Conservation (phyloP, 1,140 invertebrate species). For the Cherax quadricarinatus region DNA sequence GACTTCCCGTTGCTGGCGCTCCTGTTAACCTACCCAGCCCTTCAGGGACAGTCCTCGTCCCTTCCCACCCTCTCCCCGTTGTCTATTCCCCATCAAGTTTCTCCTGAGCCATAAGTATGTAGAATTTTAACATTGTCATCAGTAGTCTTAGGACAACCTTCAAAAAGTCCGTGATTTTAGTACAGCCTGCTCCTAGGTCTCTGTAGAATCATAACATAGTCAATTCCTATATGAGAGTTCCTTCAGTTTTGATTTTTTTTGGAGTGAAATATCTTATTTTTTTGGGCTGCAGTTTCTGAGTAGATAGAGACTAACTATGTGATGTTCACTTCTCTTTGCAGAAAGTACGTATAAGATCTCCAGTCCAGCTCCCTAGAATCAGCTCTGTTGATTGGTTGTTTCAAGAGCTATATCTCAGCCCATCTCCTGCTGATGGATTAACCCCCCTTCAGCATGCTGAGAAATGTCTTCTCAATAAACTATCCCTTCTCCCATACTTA, state of each 20-base stretch:
- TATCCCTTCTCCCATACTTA: background rate
- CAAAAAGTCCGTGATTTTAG: too few relatives aligned
- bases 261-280: background rate
- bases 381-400: slow-evolving; percentile 39
- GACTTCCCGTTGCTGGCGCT: too few relatives aligned
- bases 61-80: too few relatives aligned
- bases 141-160: too few relatives aligned
- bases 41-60: too few relatives aligned
- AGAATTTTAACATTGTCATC: too few relatives aligned
- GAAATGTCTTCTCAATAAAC: background rate
- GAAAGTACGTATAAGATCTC: slow-evolving; percentile 18
- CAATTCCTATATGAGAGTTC: too few relatives aligned
- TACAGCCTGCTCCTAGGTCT: too few relatives aligned
- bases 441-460: background rate
- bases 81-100: too few relatives aligned
- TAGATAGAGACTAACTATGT: slow-evolving; percentile 20
- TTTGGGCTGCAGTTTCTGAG: background rate
- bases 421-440: slow-evolving; percentile 1
- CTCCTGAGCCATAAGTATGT: too few relatives aligned
- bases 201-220: too few relatives aligned
- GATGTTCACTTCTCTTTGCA: slow-evolving; percentile 27
- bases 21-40: too few relatives aligned
- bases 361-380: slow-evolving; percentile 12
- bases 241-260: background rate
- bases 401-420: background rate